Base-by-base conservation (phyloP, 2,797 vertebrate genomes). In the Myripristis murdjan region DNA sequence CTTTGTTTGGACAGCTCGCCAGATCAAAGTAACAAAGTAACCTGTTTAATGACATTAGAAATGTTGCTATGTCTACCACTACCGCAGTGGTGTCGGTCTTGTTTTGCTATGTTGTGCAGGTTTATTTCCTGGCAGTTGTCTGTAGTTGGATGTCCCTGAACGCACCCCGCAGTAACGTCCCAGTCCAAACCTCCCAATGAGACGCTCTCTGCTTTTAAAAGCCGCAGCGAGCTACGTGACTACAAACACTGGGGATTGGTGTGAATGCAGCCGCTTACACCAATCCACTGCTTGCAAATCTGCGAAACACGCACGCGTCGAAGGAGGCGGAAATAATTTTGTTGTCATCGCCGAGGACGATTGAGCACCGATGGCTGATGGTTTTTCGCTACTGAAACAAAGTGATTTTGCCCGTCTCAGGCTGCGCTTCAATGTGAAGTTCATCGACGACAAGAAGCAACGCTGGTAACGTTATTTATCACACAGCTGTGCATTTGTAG, bases 341-440 rank as follows among this genome's bases (percentile, higher is more conserved):
- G 89, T 92, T 88, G 87, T 85, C 88, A 91, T 83, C 74, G 70
- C 47, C 44, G 72, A 86, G 83, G 69, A 88, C 87, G 91, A 91
- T 87, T 85, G 90, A 92, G 89, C 82, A 84, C 67, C 70, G 47
- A 90, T 82, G 88, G 79, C 66, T 79, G 46, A n/a, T 74, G 24
- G 75, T 88, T 87, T 91, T 88, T 86, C 83, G 88, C 88, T 84
- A 86, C 43, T 86, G 89, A 86, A 80, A 90, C 88, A 80, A 88
- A 89, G 87, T 79, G 83, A 78, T 80, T 84, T 78, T 7, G 57
- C 78, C 39, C 12, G 59, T 75, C 54, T 14, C 0, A 15, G 51
- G 41, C 61, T 62, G 47, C 22, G 35, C 70, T 48, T 59, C 54
- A 69, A 77, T 52, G 66, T 55, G 53, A 87, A 83, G 73, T 84